Evolutionary conservation across 1,140 invertebrate species (phyloP), one percentile per base, ranked within the genome.

Genomic region (Bombus cullumanus): DNA sequence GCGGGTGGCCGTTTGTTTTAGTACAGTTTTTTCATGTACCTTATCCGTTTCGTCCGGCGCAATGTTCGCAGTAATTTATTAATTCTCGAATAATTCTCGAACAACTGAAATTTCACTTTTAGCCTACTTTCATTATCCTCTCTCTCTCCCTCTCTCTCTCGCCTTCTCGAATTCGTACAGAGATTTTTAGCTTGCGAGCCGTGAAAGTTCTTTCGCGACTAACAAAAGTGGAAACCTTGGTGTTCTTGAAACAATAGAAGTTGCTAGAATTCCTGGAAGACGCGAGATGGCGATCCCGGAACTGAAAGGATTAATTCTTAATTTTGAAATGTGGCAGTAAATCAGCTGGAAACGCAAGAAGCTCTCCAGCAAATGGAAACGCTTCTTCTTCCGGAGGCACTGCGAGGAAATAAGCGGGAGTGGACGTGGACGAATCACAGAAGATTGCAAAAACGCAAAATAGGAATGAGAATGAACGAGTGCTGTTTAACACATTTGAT

Each of bases 231-330:
- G 25, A n/a, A 75, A 75, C 31, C 47, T 6, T 13, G 22, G 22
- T 37, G 47, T 59, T 37, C 25, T 13, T 5, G 34, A 39, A 39
- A 59, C 25, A 39, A 75, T 75, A 47, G 31, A 37, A 15, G 47
- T 57, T 57, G 10, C 12, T 12, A 12, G 47, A 57, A 28, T 57
- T 57, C 2, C 25, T 28, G 25, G 25, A 31, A 57, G 37, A 75
- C 47, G 34, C 73, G 73, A 75, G 31, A 75, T 28, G 12, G 31
- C 15, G 73, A 75, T 57, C 57, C 47, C 0, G 59, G 2, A 76
- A n/a, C 18, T 28, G 72, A 78, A 87, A 64, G 83, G 59, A 59
- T 80, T 69, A 80, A 80, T 69, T 31, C 64, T 80, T 69, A 53
- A 69, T 80, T 64, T 47, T 41, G 59, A 22, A 37, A 37, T 43